Conservation (phyloP, 1,140 invertebrate genomes). For the Ceratosolen fusciceps region DNA sequence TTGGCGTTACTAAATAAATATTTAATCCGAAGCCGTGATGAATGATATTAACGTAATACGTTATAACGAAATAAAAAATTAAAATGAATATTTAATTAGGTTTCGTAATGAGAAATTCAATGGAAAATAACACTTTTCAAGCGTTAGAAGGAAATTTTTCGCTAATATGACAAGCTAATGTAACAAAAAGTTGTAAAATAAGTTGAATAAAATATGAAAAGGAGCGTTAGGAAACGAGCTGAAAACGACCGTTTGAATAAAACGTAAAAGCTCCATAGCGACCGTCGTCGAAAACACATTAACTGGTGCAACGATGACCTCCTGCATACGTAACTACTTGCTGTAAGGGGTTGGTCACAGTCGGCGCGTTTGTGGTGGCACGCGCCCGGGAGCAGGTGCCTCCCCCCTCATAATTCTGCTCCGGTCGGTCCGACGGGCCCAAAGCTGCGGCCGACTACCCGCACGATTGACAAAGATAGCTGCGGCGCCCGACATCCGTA, state of each 20-base stretch:
- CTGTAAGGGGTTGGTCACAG: constrained; percentile 66
- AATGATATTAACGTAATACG: too few species aligned
- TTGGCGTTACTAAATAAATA: too few species aligned
- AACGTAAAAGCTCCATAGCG: constrained; percentile 53
- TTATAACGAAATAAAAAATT: too few species aligned
- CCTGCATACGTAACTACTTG: constrained; percentile 61
- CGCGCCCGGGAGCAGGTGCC: constrained; percentile 39
- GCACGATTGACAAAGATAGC: constrained; percentile 70
- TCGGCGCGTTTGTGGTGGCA: constrained; percentile 53
- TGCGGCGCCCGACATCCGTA: constrained; percentile 60
- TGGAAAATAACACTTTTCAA: too few species aligned
- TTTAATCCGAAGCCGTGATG: too few species aligned
- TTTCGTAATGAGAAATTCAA: too few species aligned
- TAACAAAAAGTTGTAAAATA: too few species aligned
- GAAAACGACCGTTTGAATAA: constrained; percentile 22
- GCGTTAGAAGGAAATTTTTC: too few species aligned
- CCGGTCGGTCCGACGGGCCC: background rate
- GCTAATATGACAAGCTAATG: too few species aligned
- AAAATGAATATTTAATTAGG: too few species aligned
- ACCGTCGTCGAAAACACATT: constrained; percentile 55
- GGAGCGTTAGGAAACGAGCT: too few species aligned
- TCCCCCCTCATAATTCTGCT: background rate
- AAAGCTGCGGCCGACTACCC: constrained; percentile 58
- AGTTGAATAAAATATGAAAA: too few species aligned
- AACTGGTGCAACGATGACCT: constrained; percentile 33